Evolutionary conservation across 2,888 invertebrate genomes (phyloP), one percentile per base, ranked within the genome.

Genomic region (Heteromurus nitidus): DNA sequence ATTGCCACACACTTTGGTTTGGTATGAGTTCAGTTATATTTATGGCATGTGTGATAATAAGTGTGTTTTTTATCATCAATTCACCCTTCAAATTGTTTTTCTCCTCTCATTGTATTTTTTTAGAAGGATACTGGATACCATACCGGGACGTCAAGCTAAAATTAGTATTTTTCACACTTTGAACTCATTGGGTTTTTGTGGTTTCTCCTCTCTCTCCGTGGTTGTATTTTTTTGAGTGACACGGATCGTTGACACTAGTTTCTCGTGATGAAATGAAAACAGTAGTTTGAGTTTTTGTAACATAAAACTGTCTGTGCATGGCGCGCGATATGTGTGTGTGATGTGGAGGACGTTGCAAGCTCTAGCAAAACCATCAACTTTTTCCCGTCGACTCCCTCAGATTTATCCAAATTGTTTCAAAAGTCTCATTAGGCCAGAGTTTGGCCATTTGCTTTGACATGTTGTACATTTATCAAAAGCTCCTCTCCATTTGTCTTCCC

Each of bases 381-480:
- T 26, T 55, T 20, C 22, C 47, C n/a, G 16, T 81, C 62, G 28
- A 53, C 74, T 68, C 67, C 75, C 82, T 82, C 80, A 84, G 84
- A 84, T 84, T 80, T 76, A 82, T 84, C 84, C 83, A 82, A 86
- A 86, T 86, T 82, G 84, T 86, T 85, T 82, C 80, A 82, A 83
- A 84, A 86, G 84, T 84, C 84, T 86, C 86, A 86, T 86, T 86
- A 86, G 85, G 82, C 70, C 72, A 81, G 85, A 86, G 86, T 84
- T 76, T 86, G 85, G 86, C 81, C 85, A 86, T 86, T 86, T 84
- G 84, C 82, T 84, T 74, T 85, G 85, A 86, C 86, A 79, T 84
- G 84, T 81, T 79, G 84, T 80, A 84, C 86, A 86, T 86, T 86
- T 85, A 86, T 86, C 86, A 86, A 86, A 85, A 82, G 84, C 75